Evolutionary conservation across 1,140 invertebrate genomes (phyloP).

Genomic region (Luehdorfia chinensis): DNA sequence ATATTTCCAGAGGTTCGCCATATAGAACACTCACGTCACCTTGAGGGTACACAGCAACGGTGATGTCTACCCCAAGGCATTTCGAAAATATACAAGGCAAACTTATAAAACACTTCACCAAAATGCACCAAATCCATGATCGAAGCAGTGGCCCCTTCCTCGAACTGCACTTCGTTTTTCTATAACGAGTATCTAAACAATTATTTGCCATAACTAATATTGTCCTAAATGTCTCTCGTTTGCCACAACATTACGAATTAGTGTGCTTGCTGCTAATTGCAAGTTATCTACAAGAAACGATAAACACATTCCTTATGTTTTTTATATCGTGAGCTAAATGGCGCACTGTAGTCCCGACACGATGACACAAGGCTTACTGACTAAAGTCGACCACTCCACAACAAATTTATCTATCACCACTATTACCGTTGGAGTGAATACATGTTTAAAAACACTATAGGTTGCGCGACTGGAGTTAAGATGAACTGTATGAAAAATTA

Average conservation of each 20-base stretch:
- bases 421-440: constrained; percentile 21
- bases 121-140: constrained; percentile 56
- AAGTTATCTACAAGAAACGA: constrained; percentile 38
- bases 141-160: constrained; percentile 43
- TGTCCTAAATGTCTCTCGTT: constrained; percentile 39
- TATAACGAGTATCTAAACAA: constrained; percentile 35
- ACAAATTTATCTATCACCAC: constrained; percentile 38
- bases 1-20: constrained; percentile 55
- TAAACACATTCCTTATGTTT: constrained; percentile 56
- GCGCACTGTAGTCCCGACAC: constrained; percentile 54
- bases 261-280: constrained; percentile 31
- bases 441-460: constrained; percentile 28
- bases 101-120: constrained; percentile 52
- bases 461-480: constrained; percentile 24
- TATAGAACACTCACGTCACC: constrained; percentile 40
- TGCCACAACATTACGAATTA: constrained; percentile 50
- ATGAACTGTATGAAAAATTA: constrained; percentile 40
- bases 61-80: constrained; percentile 46
- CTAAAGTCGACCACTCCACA: constrained; percentile 37
- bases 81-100: constrained; percentile 53
- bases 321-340: constrained; percentile 57
- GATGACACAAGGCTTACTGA: constrained; percentile 59
- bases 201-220: constrained; percentile 57
- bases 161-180: constrained; percentile 46
- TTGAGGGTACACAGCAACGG: constrained; percentile 43